A percentile compares a stretch with the other conserved stretches of the same genome.
Evolutionary conservation across 2,797 vertebrate species (phyloP).

Genomic region (Micromesistius poutassou): DNA sequence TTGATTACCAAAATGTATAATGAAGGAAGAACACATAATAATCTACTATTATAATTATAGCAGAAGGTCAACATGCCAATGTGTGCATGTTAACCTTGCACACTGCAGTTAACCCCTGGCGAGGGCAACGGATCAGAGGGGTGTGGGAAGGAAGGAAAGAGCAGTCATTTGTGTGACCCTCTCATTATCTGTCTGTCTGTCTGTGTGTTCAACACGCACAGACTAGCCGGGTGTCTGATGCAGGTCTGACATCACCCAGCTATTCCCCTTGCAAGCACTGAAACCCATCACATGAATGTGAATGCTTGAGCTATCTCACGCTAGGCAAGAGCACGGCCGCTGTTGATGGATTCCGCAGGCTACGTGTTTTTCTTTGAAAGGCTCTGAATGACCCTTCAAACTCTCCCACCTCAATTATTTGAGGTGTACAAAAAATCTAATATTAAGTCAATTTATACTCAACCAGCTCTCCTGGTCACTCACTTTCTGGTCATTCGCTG

Average conservation of each 20-base stretch:
- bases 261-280: background rate
- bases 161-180: constrained; percentile 25
- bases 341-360: too few species aligned
- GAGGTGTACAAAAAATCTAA: too few species aligned
- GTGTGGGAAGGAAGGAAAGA: background rate
- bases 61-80: too few species aligned
- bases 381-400: too few species aligned
- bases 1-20: too few species aligned
- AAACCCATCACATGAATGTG: too few species aligned
- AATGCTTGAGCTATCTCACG: too few species aligned
- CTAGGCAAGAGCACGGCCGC: too few species aligned
- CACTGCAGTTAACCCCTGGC: background rate
- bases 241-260: background rate
- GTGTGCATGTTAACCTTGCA: too few species aligned
- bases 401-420: too few species aligned
- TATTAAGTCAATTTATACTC: background rate
- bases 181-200: constrained; percentile 22
- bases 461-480: background rate
- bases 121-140: constrained; percentile 5
- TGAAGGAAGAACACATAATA: background rate
- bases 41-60: background rate
- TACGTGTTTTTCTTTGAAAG: too few species aligned
- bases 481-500: background rate
- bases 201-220: constrained; percentile 12
- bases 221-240: constrained; percentile 17